phyloP scores from a whole-genome alignment of 2,888 invertebrate genomes.

The Kuschelorhynchus macadamiae region DNA sequence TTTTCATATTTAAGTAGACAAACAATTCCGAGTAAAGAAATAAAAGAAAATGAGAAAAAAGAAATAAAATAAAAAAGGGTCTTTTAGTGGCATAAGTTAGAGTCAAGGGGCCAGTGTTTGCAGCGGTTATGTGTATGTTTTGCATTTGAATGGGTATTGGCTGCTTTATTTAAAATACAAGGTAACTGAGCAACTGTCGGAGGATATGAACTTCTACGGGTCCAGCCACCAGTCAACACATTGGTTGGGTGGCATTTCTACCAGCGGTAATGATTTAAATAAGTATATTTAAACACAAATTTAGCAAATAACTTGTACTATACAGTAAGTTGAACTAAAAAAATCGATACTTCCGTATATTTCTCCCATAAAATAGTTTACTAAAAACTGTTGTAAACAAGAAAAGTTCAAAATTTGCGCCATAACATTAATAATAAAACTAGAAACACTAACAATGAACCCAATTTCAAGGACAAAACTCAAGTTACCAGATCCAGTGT shows the following conservation, averaged over 20 bases:
- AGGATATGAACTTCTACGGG: constrained; percentile 47
- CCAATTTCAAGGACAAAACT: too few relatives aligned
- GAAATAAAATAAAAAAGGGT: constrained; percentile 18
- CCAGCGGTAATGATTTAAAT: constrained; percentile 33
- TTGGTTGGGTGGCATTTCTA: constrained; percentile 1
- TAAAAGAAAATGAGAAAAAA: too few relatives aligned
- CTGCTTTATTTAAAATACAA: constrained; percentile 54
- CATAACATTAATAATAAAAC: too few relatives aligned
- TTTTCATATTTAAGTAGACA: background rate
- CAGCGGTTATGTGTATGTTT: constrained; percentile 38
- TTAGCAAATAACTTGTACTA: too few relatives aligned
- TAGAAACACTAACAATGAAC: too few relatives aligned
- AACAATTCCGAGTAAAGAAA: background rate
- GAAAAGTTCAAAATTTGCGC: too few relatives aligned
- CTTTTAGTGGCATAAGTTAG: constrained; percentile 40
- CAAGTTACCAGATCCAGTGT: too few relatives aligned
- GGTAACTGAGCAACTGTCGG: constrained; percentile 55
- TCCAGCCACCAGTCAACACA: constrained; percentile 32
- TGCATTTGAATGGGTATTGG: constrained; percentile 45
- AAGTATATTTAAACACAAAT: too few relatives aligned
- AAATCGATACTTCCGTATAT: too few relatives aligned
- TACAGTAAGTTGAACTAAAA: too few relatives aligned
- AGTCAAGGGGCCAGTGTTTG: constrained; percentile 38
- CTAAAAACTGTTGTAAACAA: too few relatives aligned
- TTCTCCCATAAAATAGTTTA: too few relatives aligned